A percentile compares a stretch with the other conserved stretches of the same genome.
These are phyloP conservation scores for Silurus glanis DNA, from an alignment of 2,113 vertebrate genomes.

Conservation along the genomic window DNA sequence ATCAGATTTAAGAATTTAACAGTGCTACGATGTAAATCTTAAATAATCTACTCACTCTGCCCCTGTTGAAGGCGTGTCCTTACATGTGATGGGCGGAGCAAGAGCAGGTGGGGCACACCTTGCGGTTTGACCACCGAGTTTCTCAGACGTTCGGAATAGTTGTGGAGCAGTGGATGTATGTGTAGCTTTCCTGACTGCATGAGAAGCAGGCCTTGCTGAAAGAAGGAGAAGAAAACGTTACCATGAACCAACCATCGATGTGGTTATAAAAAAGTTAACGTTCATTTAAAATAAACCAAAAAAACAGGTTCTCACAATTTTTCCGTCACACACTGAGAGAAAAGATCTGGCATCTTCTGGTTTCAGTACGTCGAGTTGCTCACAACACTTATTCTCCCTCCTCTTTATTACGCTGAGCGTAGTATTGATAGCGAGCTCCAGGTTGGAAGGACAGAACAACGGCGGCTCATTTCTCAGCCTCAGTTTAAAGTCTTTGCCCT, in stretches of 20 bases:
- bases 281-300: not conserved
- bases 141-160: constrained; percentile 27
- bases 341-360: constrained; percentile 38
- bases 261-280: not conserved
- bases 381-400: constrained; percentile 34
- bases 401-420: constrained; percentile 44
- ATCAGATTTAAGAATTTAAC: not conserved
- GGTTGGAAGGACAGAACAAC: constrained; percentile 30
- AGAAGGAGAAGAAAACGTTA: not conserved
- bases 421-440: constrained; percentile 41
- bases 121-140: not conserved
- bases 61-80: not conserved
- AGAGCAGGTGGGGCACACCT: constrained; percentile 41
- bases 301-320: constrained; percentile 44
- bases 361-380: constrained; percentile 32
- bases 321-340: constrained; percentile 44
- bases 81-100: constrained; percentile 9
- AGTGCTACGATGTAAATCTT: not conserved
- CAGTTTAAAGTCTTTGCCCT: constrained; percentile 37
- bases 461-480: constrained; percentile 20
- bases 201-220: constrained; percentile 51
- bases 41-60: constrained; percentile 31
- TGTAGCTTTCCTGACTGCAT: constrained; percentile 27
- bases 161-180: constrained; percentile 48
- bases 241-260: not conserved